Evolutionary conservation across 2,797 vertebrate species (phyloP), one percentile per base, ranked within the genome.

Genomic region (Loris lydekkerianus): DNA sequence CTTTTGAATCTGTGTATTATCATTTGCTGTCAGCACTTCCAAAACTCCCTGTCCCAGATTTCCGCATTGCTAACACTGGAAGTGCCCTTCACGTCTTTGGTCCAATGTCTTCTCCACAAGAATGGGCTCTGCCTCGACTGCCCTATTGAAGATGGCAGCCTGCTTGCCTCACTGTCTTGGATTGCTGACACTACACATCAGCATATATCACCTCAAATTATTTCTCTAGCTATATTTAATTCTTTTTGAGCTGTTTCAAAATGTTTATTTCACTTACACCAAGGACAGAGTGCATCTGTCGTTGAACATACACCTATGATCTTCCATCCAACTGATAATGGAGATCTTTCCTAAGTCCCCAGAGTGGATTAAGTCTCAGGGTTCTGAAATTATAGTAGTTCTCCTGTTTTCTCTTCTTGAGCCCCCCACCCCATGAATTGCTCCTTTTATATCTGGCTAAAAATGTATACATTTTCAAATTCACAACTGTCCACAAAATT

Each of bases 381-480:
- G 29, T 65, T 78, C 29, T 17, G 23, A 72, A n/a, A 84, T 72
- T 27, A 6, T n/a, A 46, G 14, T 60, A 80, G 49, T 53, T 9
- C 7, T 25, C 80, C 10, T 18, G 31, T 63, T 78, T 78, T 67
- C 63, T 37, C 17, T 29, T 73, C 89, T 63, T 25, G 15, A 0
- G 53, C 4, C 0, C 29, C 1, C 43, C 5, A 0, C 29, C 1
- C 43, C 5, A 46, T 81, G 14, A 81, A 25, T 89, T 75, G 46
- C 70, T 58, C 18, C 14, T 89, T 78, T 37, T 31, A 73, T 60
- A 72, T 13, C 2, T 83, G 1, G 0, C 7, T 46, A 87, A 27
- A 27, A 87, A 93, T 18, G 21, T 34, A 27, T 58, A 77, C 23
- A 34, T 21, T 91, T 91, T 58, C 27, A 67, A 96, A 65, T 91